Evolutionary conservation across 2,888 invertebrate species (phyloP).

Genomic region (Monochamus alternatus): DNA sequence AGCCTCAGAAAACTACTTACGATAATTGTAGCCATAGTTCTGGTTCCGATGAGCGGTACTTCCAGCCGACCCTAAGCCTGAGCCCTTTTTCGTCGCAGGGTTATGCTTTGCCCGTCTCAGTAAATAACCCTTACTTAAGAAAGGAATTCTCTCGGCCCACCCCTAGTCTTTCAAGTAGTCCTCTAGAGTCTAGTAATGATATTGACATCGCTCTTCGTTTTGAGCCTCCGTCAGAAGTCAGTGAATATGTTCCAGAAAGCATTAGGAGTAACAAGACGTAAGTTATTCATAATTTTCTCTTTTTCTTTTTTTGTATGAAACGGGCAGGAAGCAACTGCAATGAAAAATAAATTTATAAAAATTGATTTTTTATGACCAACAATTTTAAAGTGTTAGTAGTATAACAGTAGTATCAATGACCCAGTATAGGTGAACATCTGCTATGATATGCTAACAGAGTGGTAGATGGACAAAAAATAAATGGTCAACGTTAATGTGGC

Average conservation of each 20-base stretch:
- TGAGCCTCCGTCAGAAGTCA: conserved; percentile 2
- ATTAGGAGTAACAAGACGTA: conserved; percentile 1
- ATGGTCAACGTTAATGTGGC: too few species aligned
- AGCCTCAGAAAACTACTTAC: not conserved
- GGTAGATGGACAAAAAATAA: too few species aligned
- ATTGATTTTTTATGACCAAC: too few species aligned
- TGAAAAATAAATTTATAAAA: too few species aligned
- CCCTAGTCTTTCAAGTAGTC: not conserved
- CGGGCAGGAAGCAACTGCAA: too few species aligned
- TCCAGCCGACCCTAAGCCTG: not conserved
- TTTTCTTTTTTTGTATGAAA: too few species aligned
- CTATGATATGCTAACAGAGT: too few species aligned
- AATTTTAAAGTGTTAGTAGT: too few species aligned
- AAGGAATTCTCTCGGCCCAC: not conserved
- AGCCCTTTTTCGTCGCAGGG: not conserved
- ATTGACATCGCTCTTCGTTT: not conserved
- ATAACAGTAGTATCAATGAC: too few species aligned
- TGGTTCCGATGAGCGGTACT: conserved; percentile 7
- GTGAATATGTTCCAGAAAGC: conserved; percentile 29
- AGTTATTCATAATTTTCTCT: not conserved
- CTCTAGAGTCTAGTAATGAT: not conserved
- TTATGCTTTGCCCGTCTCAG: not conserved
- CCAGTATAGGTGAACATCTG: too few species aligned
- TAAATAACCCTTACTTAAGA: not conserved
- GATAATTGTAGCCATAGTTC: not conserved